Evolutionary conservation across 2,797 vertebrate genomes (phyloP).

Genomic region (Pseudochirops cupreus): DNA sequence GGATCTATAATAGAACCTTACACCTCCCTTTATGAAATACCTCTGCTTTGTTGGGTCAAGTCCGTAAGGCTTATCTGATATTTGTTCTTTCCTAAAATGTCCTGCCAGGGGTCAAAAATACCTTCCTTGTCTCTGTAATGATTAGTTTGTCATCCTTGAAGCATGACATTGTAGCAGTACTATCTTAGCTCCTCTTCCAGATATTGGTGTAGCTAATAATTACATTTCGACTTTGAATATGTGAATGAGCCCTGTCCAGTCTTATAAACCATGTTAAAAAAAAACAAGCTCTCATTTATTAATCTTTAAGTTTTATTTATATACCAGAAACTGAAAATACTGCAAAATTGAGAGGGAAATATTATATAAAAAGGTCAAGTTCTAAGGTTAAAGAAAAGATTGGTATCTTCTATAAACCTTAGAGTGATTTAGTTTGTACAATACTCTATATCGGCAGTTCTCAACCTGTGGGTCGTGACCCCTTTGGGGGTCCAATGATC

Average conservation of each 20-base stretch:
- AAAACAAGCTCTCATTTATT: constrained; percentile 2
- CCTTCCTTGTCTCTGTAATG: background rate
- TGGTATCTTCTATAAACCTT: background rate
- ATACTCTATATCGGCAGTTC: background rate
- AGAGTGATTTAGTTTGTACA: background rate
- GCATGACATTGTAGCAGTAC: background rate
- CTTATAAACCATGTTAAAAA: background rate
- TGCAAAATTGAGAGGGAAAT: background rate
- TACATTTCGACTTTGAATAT: background rate
- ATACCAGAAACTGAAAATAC: background rate
- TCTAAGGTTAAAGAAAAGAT: constrained; percentile 2
- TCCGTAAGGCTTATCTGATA: background rate
- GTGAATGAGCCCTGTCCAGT: background rate
- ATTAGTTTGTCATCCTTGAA: background rate
- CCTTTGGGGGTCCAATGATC: no score
- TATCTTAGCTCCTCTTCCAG: background rate
- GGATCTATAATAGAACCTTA: background rate
- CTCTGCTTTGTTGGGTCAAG: constrained; percentile 13
- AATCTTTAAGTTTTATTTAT: constrained; percentile 4
- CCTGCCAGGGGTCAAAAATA: background rate
- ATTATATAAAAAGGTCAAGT: background rate
- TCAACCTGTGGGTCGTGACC: no score
- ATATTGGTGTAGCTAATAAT: background rate
- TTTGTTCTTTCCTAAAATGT: constrained; percentile 18
- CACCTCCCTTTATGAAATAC: background rate